phyloP scores from a whole-genome alignment of 2,888 invertebrate genomes.

The Meta bourneti region DNA sequence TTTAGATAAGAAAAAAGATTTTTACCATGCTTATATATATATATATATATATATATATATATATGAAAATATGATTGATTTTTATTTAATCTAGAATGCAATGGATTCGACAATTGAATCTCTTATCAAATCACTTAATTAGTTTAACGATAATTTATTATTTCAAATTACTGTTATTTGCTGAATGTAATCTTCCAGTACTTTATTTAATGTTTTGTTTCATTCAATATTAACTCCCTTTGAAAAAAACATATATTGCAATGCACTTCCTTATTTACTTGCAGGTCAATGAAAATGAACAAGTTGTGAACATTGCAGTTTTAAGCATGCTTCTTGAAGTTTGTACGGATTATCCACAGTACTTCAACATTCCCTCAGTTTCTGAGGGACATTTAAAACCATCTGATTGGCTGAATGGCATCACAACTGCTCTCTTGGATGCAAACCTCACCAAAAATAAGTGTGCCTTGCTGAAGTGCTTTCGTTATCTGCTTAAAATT shows the following conservation, averaged over 20 bases:
- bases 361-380: conserved; percentile 6
- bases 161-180: neutral
- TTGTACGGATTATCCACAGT: conserved; percentile 40
- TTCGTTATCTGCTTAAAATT: conserved; percentile 40
- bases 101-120: too few relatives aligned
- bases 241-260: too few relatives aligned
- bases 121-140: too few relatives aligned
- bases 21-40: too few relatives aligned
- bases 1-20: too few relatives aligned
- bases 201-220: neutral
- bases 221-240: too few relatives aligned
- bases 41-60: too few relatives aligned
- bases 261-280: neutral
- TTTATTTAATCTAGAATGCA: too few relatives aligned
- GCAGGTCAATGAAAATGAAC: neutral
- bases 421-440: conserved; percentile 44
- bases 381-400: conserved; percentile 36
- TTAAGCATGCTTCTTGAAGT: conserved; percentile 47
- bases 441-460: conserved; percentile 10
- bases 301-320: conserved; percentile 8
- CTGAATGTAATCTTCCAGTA: neutral
- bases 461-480: conserved; percentile 41
- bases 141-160: too few relatives aligned
- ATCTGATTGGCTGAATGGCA: conserved; percentile 47
- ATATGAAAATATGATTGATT: too few relatives aligned